Evolutionary conservation across 2,797 vertebrate species (phyloP), one percentile per base, ranked within the genome.

Genomic region (Amblyopsis hoosieri): DNA sequence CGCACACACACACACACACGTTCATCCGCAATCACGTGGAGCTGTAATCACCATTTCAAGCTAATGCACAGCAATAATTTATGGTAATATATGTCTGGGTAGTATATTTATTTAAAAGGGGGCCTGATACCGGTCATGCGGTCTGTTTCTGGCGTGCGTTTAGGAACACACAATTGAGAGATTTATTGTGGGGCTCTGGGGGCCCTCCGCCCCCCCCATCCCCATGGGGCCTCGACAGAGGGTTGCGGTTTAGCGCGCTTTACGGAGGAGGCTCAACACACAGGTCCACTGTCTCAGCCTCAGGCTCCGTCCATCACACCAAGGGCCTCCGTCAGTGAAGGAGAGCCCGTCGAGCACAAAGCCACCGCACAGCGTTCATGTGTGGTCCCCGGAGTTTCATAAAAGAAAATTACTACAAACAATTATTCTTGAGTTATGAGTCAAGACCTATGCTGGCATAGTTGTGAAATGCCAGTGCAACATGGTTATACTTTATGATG

Each of bases 101-200:
- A 74, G 75, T 66, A 45, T 83, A 45, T 88, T 86, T 82, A 75
- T 80, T 81, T 82, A 78, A 78, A 69, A 73, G 71, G 74, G 72
- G 29, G 78, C 64, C 77, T 81, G 86, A 86, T 85, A 83, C 82
- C 76, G 78, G 87, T 85, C 84, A 76, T 69, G 72, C 72, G 77
- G 56, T 68, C 54, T 70, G 79, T 82, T 76, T 77, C 85, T 82
- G 81, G 45, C 54, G 66, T 69, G 54, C 61, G 78, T 54, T 71
- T 75, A 72, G 64, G 76, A 77, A 77, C 42, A 74, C 66, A 87
- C 83, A 88, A 90, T 85, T 78, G 75, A 72, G 79, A 81, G 86
- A 87, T 89, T 85, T 84, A 83, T 86, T 85, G 71, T 31, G 70
- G 86, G 68, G 55, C 74, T 52, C 62, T 53, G 50, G 76, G 81